A percentile compares a stretch with the other conserved stretches of the same genome.
Evolutionary conservation across 2,888 invertebrate genomes (phyloP).

Genomic region (Erpobdella octoculata): DNA sequence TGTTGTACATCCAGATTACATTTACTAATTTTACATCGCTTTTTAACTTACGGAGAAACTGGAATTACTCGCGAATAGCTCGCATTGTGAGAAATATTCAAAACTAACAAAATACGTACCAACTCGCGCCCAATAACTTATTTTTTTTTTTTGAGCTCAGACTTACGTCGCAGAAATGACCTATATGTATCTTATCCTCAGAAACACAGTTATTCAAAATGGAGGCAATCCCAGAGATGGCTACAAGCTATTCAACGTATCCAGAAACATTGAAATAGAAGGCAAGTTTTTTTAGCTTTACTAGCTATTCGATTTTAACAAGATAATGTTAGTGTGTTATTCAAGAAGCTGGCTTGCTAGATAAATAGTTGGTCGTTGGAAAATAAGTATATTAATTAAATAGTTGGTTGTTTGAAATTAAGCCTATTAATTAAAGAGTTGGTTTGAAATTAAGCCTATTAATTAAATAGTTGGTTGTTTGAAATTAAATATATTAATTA

Average conservation of each 20-base stretch:
- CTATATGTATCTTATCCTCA: neutral
- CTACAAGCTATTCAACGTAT: neutral
- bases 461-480: too few relatives aligned
- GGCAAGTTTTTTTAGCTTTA: neutral
- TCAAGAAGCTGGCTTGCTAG: neutral
- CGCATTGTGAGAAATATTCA: neutral
- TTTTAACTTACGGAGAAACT: neutral
- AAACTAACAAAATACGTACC: too few relatives aligned
- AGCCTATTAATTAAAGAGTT: too few relatives aligned
- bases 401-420: too few relatives aligned
- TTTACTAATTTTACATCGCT: constrained; percentile 2
- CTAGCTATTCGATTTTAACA: neutral
- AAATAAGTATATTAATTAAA: too few relatives aligned
- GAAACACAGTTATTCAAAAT: neutral
- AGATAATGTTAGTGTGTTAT: neutral
- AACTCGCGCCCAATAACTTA: too few relatives aligned
- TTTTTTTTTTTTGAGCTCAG: neutral
- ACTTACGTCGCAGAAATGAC: neutral
- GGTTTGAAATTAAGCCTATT: too few relatives aligned
- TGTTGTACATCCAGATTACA: neutral
- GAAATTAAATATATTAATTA: too few relatives aligned
- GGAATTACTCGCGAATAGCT: neutral
- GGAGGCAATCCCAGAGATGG: neutral
- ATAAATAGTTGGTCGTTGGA: neutral
- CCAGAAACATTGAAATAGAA: neutral